A percentile compares a stretch with the other conserved stretches of the same genome.
These are phyloP conservation scores for fruit fly (Drosophila melanogaster) DNA, from an alignment of 1,140 invertebrate species.

Conservation along the genomic window DNA sequence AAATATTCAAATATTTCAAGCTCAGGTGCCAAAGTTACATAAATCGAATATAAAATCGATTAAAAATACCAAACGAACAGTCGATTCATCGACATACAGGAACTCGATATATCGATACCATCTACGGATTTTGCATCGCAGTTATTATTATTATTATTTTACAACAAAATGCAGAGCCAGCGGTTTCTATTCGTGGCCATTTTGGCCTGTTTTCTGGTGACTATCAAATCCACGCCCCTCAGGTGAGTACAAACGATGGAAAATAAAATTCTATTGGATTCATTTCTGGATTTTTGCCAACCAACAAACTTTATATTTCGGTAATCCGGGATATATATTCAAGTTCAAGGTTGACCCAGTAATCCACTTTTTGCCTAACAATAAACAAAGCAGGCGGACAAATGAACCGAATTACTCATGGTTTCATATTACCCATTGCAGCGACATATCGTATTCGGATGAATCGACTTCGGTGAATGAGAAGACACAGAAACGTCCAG, in stretches of 20 bases:
- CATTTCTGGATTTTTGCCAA: slow-evolving; percentile 4
- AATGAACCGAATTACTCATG: slow-evolving; percentile 15
- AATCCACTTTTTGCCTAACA: not conserved
- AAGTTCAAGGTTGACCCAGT: slow-evolving; percentile 48
- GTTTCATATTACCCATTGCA: slow-evolving; percentile 5
- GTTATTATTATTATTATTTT: slow-evolving; percentile 44
- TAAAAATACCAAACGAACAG: not conserved
- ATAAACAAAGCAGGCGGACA: slow-evolving; percentile 1
- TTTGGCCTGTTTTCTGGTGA: slow-evolving; percentile 29
- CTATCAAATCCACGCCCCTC: slow-evolving; percentile 21
- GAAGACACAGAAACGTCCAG: not conserved
- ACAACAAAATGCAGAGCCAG: slow-evolving; percentile 39
- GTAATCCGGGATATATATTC: slow-evolving; percentile 6
- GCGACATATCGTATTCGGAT: slow-evolving; percentile 39
- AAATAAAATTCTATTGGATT: not conserved
- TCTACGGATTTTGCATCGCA: slow-evolving; percentile 19
- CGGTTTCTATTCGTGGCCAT: slow-evolving; percentile 25
- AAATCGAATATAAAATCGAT: not conserved
- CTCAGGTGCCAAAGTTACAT: not conserved
- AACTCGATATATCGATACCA: not conserved
- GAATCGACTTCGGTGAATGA: slow-evolving; percentile 30
- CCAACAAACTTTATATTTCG: not conserved
- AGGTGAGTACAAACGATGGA: slow-evolving; percentile 19
- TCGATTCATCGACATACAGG: not conserved
- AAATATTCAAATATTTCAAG: too few relatives aligned